Evolutionary conservation across 2,888 invertebrate genomes (phyloP).

Genomic region (Charanyca ferruginea): DNA sequence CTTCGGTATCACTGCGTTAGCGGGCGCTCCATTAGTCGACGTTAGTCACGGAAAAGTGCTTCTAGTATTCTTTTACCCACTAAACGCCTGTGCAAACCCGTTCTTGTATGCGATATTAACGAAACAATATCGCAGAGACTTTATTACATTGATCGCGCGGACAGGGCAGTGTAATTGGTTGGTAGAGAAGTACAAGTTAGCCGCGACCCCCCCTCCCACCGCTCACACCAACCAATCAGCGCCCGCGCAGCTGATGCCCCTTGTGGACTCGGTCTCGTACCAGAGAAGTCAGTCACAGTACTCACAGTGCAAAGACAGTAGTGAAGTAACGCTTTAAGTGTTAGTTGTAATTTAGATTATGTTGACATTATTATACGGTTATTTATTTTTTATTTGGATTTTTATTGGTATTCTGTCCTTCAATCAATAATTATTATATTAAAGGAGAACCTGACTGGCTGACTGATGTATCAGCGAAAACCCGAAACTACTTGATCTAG

Average conservation of each 20-base stretch:
- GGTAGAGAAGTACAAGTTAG: slow-evolving; percentile 82
- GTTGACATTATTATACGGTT: slow-evolving; percentile 80
- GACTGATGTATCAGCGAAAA: no score
- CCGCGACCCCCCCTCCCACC: slow-evolving; percentile 85
- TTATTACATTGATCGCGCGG: slow-evolving; percentile 93
- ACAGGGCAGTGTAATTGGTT: slow-evolving; percentile 88
- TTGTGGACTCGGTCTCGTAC: slow-evolving; percentile 77
- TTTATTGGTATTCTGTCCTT: slow-evolving; percentile 61
- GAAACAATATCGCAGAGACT: slow-evolving; percentile 95
- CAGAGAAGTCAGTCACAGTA: slow-evolving; percentile 79
- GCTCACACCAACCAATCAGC: slow-evolving; percentile 85
- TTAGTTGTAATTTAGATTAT: slow-evolving; percentile 64
- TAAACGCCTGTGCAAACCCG: slow-evolving; percentile 98
- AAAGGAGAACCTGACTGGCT: no score
- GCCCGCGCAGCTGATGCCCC: slow-evolving; percentile 79
- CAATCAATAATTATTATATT: not conserved
- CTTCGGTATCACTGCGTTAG: slow-evolving; percentile 96
- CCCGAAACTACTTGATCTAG: no score
- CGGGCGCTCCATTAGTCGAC: slow-evolving; percentile 96
- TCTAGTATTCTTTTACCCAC: slow-evolving; percentile 97
- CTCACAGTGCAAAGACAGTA: slow-evolving; percentile 81
- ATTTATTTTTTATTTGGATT: slow-evolving; percentile 77
- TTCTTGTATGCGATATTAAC: slow-evolving; percentile 98
- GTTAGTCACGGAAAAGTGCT: slow-evolving; percentile 95
- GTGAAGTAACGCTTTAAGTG: slow-evolving; percentile 78